Evolutionary conservation across 2,888 invertebrate species (phyloP).

Genomic region (Camponotus fellah): DNA sequence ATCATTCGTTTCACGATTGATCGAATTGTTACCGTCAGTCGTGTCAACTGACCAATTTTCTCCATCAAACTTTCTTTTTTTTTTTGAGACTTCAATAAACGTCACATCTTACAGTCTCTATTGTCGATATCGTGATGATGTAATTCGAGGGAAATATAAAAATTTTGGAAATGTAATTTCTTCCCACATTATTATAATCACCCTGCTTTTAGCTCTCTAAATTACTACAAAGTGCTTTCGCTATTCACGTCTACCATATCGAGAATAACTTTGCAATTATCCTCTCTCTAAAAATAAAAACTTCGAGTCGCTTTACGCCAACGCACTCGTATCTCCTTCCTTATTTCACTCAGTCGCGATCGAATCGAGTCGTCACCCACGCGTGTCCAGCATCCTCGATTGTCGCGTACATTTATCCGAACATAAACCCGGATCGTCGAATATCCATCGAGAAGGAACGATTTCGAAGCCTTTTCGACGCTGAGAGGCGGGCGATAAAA

Average conservation of each 20-base stretch:
- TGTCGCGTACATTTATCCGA: conserved; percentile 51
- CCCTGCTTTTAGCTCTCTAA: background rate
- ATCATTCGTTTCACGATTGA: conserved; percentile 10
- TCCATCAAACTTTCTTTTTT: background rate
- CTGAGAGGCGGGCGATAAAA: background rate
- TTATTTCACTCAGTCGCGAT: conserved; percentile 18
- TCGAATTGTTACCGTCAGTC: conserved; percentile 6
- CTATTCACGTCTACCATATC: background rate
- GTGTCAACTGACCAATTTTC: background rate
- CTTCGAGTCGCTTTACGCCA: conserved; percentile 17
- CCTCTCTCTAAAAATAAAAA: background rate
- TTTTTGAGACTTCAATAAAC: background rate
- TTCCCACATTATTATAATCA: background rate
- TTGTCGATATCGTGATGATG: background rate
- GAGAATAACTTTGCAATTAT: conserved; percentile 7
- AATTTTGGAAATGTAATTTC: background rate
- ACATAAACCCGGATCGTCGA: conserved; percentile 58
- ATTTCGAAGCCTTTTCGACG: conserved; percentile 61
- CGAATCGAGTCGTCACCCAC: conserved; percentile 42
- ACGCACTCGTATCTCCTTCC: background rate
- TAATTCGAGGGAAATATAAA: background rate
- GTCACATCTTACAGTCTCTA: background rate
- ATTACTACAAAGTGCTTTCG: conserved; percentile 4
- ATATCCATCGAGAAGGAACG: conserved; percentile 53
- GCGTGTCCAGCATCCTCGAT: conserved; percentile 25